Percentiles rank a stretch among this genome's conserved stretches.
Evolutionary conservation across 1,140 invertebrate genomes (phyloP).

Genomic region (Drosophila tropicalis): DNA sequence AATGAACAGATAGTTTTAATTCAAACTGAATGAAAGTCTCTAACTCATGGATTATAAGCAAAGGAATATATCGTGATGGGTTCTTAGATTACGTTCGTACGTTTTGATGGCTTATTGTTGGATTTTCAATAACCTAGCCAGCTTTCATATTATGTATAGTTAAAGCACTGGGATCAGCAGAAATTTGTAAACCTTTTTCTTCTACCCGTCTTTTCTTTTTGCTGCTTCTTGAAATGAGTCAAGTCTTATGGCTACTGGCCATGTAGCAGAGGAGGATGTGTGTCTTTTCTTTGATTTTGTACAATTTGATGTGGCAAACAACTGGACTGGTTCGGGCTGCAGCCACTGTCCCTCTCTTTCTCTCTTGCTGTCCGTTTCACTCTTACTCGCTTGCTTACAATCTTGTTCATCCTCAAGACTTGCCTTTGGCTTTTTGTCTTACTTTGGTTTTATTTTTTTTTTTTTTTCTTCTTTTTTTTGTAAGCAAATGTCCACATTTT

Average conservation of each 20-base stretch:
- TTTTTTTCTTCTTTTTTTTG: conserved; percentile 29
- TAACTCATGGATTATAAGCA: too few relatives aligned
- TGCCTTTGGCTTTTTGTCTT: conserved; percentile 17
- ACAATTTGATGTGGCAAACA: neutral
- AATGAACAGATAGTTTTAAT: too few relatives aligned
- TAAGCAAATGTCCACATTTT: conserved; percentile 79
- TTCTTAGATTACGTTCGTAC: too few relatives aligned
- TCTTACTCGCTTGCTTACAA: neutral
- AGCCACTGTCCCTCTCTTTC: neutral
- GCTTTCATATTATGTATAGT: too few relatives aligned
- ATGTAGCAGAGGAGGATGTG: neutral
- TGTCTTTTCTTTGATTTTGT: conserved; percentile 6
- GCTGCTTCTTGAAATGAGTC: neutral
- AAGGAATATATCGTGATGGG: too few relatives aligned
- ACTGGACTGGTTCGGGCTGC: conserved; percentile 6
- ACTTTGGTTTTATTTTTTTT: conserved; percentile 20
- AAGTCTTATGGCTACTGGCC: neutral
- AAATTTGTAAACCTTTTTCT: neutral
- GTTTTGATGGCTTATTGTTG: too few relatives aligned
- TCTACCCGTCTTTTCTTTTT: neutral
- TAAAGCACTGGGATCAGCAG: too few relatives aligned
- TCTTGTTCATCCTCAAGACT: conserved; percentile 20
- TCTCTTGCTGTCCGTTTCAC: neutral
- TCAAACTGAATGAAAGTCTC: too few relatives aligned
- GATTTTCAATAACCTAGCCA: too few relatives aligned